Conservation (phyloP, 2,888 invertebrate species). For the Rosalia funebris region DNA sequence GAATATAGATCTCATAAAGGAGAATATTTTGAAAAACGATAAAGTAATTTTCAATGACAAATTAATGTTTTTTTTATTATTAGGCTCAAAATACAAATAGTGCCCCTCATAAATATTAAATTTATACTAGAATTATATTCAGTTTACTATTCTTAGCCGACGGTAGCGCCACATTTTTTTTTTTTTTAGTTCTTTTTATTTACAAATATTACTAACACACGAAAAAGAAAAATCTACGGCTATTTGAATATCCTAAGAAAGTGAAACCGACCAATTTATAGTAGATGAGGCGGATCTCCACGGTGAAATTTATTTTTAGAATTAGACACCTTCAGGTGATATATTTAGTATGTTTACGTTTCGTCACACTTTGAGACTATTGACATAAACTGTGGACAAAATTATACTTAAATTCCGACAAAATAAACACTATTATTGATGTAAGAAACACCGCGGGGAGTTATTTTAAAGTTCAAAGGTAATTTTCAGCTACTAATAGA, state of each 20-base stretch:
- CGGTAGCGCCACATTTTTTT: too few species aligned
- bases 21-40: too few species aligned
- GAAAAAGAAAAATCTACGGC: background rate
- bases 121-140: too few species aligned
- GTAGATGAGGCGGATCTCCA: conserved; percentile 2
- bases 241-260: background rate
- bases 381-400: conserved; percentile 29
- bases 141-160: too few species aligned
- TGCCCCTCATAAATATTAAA: too few species aligned
- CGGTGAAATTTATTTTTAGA: conserved; percentile 10
- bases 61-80: too few species aligned
- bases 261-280: conserved; percentile 2
- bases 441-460: conserved; percentile 5
- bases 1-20: too few species aligned
- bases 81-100: too few species aligned
- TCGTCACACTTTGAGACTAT: conserved; percentile 22
- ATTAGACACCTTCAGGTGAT: conserved; percentile 25
- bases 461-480: conserved; percentile 4
- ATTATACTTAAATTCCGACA: conserved; percentile 24
- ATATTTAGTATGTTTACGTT: conserved; percentile 29
- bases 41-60: too few species aligned
- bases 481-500: conserved; percentile 14
- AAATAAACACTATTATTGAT: conserved; percentile 14
- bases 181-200: too few species aligned
- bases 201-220: too few species aligned